A percentile compares a stretch with the other conserved stretches of the same genome.
These are phyloP conservation scores for Seira sanloemensis DNA, from an alignment of 2,888 invertebrate species.

Conservation along the genomic window DNA sequence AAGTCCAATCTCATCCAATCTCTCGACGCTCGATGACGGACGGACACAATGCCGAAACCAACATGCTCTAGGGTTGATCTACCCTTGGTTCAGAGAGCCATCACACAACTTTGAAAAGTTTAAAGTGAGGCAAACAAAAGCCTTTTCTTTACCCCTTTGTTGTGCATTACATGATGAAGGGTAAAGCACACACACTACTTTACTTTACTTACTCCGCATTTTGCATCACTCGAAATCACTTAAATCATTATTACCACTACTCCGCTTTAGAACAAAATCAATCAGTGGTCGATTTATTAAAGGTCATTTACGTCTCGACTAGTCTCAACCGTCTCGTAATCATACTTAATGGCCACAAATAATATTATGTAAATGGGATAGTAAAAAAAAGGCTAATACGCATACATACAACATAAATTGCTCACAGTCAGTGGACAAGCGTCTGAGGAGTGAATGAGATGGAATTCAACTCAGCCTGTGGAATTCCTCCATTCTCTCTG, in stretches of 20 bases:
- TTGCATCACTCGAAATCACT: too few species aligned
- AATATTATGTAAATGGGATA: background rate
- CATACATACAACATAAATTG: too few species aligned
- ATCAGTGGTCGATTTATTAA: slow-evolving; percentile 59
- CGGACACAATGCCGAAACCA: background rate
- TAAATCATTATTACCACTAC: background rate
- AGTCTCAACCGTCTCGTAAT: slow-evolving; percentile 6
- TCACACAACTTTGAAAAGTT: background rate
- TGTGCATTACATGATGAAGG: background rate
- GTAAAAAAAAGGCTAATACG: slow-evolving; percentile 20
- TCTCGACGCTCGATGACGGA: background rate
- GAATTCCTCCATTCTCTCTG: background rate
- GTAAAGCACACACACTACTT: background rate
- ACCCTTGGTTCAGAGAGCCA: background rate
- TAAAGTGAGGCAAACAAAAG: background rate
- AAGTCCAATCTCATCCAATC: background rate
- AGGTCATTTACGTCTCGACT: slow-evolving; percentile 55
- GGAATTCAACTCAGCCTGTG: background rate
- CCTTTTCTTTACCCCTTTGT: background rate
- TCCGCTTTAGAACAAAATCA: slow-evolving; percentile 41
- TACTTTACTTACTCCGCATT: too few species aligned
- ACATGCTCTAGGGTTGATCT: background rate
- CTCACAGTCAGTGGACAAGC: background rate
- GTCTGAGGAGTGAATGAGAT: background rate
- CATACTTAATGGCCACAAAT: background rate